phyloP scores from a whole-genome alignment of 1,140 invertebrate species.

The Myzus persicae region DNA sequence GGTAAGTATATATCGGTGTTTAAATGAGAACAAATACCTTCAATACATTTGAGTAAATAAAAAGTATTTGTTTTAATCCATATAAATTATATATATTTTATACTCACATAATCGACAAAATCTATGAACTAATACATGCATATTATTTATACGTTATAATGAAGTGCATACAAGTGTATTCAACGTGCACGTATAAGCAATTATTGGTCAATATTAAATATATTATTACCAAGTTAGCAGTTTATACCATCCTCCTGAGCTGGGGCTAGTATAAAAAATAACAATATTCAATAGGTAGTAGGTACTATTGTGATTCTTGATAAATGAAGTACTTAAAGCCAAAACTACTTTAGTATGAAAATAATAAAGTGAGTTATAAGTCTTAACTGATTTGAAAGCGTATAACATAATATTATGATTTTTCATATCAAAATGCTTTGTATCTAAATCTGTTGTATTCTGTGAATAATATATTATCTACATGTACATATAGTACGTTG shows the following conservation, averaged over 20 bases:
- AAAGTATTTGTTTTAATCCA: no score
- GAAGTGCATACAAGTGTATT: no score
- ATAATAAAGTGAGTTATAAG: neutral
- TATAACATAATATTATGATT: neutral
- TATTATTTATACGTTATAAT: no score
- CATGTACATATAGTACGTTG: neutral
- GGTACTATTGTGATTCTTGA: neutral
- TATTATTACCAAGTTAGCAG: neutral
- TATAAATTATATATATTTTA: no score
- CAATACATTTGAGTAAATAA: no score
- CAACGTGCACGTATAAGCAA: no score
- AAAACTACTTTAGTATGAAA: neutral
- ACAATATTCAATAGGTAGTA: neutral
- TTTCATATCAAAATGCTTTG: neutral
- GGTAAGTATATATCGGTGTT: no score
- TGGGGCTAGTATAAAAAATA: neutral
- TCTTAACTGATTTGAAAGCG: neutral
- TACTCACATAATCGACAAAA: no score
- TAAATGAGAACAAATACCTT: no score
- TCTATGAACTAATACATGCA: no score
- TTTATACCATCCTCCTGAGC: neutral
- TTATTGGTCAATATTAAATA: no score
- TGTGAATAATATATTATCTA: constrained; percentile 5
- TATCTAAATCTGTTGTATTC: neutral
- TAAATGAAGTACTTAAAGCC: neutral